Evolutionary conservation across 2,113 vertebrate genomes (phyloP).

Genomic region (Ariopsis seemanni): DNA sequence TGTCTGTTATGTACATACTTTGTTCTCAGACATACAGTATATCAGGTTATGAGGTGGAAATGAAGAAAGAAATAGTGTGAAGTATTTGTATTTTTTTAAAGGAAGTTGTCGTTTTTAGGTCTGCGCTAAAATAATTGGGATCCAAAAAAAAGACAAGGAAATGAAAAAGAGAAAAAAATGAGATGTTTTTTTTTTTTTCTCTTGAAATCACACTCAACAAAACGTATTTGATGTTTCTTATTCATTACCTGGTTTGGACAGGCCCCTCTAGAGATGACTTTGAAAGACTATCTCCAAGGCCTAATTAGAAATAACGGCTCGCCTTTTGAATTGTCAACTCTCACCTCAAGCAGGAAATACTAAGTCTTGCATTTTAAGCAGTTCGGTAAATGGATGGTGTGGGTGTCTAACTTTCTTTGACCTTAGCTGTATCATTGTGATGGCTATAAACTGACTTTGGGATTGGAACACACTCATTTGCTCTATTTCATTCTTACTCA

Average conservation of each 20-base stretch:
- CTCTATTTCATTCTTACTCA: slow-evolving; percentile 24
- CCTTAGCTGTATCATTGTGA: slow-evolving; percentile 84
- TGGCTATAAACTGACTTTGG: slow-evolving; percentile 81
- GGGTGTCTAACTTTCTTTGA: slow-evolving; percentile 89
- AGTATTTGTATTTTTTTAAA: neutral
- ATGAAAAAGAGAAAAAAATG: neutral
- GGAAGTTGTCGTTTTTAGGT: slow-evolving; percentile 44
- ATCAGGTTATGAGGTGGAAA: slow-evolving; percentile 28
- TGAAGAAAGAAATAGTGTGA: slow-evolving; percentile 5
- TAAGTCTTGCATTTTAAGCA: slow-evolving; percentile 92
- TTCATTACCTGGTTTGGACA: slow-evolving; percentile 73
- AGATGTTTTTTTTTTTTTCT: neutral
- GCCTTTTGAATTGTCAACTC: slow-evolving; percentile 89
- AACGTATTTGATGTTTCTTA: slow-evolving; percentile 64
- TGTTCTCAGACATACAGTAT: slow-evolving; percentile 13
- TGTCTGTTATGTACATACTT: neutral
- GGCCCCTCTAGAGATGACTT: slow-evolving; percentile 63
- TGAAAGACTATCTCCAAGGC: slow-evolving; percentile 75
- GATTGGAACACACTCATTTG: slow-evolving; percentile 30
- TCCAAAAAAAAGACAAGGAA: neutral
- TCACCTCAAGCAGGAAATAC: slow-evolving; percentile 92
- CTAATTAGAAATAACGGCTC: slow-evolving; percentile 73
- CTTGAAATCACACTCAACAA: slow-evolving; percentile 51
- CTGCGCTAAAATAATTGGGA: slow-evolving; percentile 49
- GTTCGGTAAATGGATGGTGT: slow-evolving; percentile 82